Evolutionary conservation across 1,140 invertebrate genomes (phyloP), one percentile per base, ranked within the genome.

Genomic region (Caenorhabditis latens): DNA sequence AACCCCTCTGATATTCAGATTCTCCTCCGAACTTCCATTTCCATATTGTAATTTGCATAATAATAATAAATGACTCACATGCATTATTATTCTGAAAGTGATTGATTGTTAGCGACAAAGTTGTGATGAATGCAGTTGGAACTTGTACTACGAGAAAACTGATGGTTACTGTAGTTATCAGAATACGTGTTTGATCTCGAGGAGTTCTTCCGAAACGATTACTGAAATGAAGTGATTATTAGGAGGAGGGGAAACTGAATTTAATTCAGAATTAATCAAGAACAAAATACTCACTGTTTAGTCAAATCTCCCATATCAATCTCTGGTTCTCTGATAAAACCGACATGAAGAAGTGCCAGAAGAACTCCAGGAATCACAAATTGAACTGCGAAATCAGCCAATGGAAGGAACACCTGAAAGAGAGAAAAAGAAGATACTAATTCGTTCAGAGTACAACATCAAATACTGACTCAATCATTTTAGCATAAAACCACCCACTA

Each of bases 141-240:
- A 92, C 87, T 84, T 92, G 91, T 84, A 91, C 92, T 50, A 92
- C 86, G 8, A 93, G 85, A 89, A 92, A 92, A 32, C 90, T 89
- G 14, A 91, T 89, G 16, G 91, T 93, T 19, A 92, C 91, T 14
- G 92, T 91, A 79, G 93, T 93, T 82, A 92, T 92, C 11, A 92
- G 87, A 61, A 92, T 93, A 40, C 89, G 82, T 16, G 91, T 91
- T 79, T 92, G 89, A 83, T 92, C 91, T 32, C 91, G 87, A 16
- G 91, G 91, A 3, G 91, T 92, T 55, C 91, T 79, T 61, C 91
- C 91, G 86, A 92, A 92, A 46, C 91, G 87, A 88, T 92, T 92
- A 65, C 91, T 92, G 84, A 84, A 91, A 82, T n/a, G 4, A 24
- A 16, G 21, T 61, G 19, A 53, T 42, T 50, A 21, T 19, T 42